These are phyloP conservation scores for Pampus argenteus DNA, from an alignment of 2,797 vertebrate species.

Conservation along the genomic window DNA sequence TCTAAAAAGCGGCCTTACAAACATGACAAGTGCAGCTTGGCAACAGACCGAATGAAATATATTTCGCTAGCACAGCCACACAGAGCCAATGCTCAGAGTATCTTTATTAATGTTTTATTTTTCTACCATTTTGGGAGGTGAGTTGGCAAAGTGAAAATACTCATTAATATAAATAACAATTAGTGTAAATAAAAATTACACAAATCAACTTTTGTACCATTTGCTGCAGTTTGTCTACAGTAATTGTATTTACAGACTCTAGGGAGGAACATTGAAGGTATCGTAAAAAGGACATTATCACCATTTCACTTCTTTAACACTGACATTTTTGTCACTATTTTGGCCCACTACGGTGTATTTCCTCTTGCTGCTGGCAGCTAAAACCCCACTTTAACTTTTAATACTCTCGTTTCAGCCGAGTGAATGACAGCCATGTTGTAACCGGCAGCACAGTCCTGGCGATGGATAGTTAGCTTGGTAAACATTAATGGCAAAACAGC, in stretches of 20 bases:
- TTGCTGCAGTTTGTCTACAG: background rate
- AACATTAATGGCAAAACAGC: conserved; percentile 46
- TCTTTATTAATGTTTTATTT: conserved; percentile 47
- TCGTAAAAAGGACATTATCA: conserved; percentile 31
- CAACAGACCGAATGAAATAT: conserved; percentile 34
- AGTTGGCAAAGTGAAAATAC: conserved; percentile 33
- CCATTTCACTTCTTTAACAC: conserved; percentile 22
- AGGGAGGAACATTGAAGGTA: conserved; percentile 6
- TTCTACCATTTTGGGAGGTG: conserved; percentile 25
- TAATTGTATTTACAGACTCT: background rate
- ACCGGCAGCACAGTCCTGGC: conserved; percentile 45
- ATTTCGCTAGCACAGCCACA: conserved; percentile 11
- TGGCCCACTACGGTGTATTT: conserved; percentile 35
- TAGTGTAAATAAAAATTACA: conserved; percentile 26
- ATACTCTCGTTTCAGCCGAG: conserved; percentile 39
- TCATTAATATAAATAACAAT: too few species aligned
- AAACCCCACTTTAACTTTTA: conserved; percentile 29
- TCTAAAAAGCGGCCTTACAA: conserved; percentile 40
- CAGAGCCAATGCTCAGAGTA: conserved; percentile 11
- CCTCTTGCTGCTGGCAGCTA: conserved; percentile 43
- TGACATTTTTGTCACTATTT: conserved; percentile 43
- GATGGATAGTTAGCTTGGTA: conserved; percentile 48
- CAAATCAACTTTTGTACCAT: conserved; percentile 19
- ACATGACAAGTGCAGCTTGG: conserved; percentile 44
- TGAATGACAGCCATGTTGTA: conserved; percentile 50